phyloP scores from a whole-genome alignment of 2,797 vertebrate species.

The Danio kyathit region DNA sequence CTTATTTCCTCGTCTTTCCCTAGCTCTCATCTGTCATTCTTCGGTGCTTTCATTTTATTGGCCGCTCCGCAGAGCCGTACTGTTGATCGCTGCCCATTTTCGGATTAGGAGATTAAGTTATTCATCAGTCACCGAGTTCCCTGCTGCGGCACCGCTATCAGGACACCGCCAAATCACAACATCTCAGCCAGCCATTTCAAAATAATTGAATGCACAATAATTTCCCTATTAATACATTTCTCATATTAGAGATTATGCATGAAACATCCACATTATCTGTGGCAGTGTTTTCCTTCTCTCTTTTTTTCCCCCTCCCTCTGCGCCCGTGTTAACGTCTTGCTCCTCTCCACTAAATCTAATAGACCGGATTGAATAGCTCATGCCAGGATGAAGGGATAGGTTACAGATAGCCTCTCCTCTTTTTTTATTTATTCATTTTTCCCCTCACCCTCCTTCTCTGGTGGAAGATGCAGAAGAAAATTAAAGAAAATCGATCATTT shows the following conservation, averaged over 20 bases:
- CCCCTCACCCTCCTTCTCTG: conserved; percentile 51
- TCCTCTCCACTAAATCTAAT: conserved; percentile 89
- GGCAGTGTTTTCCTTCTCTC: conserved; percentile 68
- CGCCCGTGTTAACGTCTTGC: conserved; percentile 83
- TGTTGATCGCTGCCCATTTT: conserved; percentile 86
- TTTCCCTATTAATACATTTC: conserved; percentile 98
- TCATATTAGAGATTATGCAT: conserved; percentile 94
- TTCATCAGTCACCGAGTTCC: conserved; percentile 94
- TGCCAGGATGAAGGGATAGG: conserved; percentile 84
- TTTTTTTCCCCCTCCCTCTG: conserved; percentile 56
- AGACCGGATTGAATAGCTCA: conserved; percentile 84
- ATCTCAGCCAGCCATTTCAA: conserved; percentile 96
- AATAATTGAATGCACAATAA: conserved; percentile 98
- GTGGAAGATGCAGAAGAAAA: conserved; percentile 86
- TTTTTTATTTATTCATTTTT: conserved; percentile 67
- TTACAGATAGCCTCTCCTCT: conserved; percentile 84
- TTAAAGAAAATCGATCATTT: conserved; percentile 92
- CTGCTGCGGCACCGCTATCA: conserved; percentile 85
- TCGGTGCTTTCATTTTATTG: conserved; percentile 81
- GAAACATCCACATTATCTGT: conserved; percentile 93
- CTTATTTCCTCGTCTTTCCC: conserved; percentile 70
- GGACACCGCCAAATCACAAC: conserved; percentile 90
- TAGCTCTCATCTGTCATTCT: conserved; percentile 67
- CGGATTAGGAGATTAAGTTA: conserved; percentile 99
- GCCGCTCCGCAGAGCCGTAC: conserved; percentile 74